Percentiles rank a stretch among this genome's conserved stretches.
Conservation (phyloP, 1,140 invertebrate species). For the Halesus radiatus region DNA sequence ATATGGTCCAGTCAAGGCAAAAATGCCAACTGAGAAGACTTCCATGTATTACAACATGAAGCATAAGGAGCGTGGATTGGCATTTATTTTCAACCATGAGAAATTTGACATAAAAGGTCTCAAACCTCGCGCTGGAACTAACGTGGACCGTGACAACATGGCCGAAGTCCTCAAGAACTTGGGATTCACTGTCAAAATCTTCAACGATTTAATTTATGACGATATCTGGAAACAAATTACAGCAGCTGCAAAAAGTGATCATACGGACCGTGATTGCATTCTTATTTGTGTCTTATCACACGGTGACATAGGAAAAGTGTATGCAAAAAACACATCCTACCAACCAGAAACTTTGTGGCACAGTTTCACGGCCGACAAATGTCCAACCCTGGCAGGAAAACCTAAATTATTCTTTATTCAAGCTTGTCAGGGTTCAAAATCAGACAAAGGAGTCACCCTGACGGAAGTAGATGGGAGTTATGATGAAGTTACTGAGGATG, state of each 20-base stretch:
- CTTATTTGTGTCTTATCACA: slow-evolving; percentile 88
- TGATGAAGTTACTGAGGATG: slow-evolving; percentile 59
- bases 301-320: slow-evolving; percentile 89
- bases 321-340: slow-evolving; percentile 88
- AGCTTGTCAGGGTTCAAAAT: slow-evolving; percentile 90
- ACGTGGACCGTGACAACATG: slow-evolving; percentile 80
- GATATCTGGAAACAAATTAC: slow-evolving; percentile 79
- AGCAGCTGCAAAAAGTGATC: slow-evolving; percentile 79
- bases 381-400: slow-evolving; percentile 90
- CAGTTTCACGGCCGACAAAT: slow-evolving; percentile 89
- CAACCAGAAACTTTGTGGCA: slow-evolving; percentile 87
- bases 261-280: slow-evolving; percentile 84
- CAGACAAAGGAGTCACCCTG: slow-evolving; percentile 80
- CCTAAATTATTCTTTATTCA: slow-evolving; percentile 95
- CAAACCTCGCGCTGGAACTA: slow-evolving; percentile 79
- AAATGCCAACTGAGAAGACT: slow-evolving; percentile 77
- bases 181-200: slow-evolving; percentile 81
- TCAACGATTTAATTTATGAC: slow-evolving; percentile 73
- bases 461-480: slow-evolving; percentile 81
- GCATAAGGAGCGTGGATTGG: slow-evolving; percentile 84
- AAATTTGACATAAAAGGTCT: slow-evolving; percentile 73
- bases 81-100: slow-evolving; percentile 95
- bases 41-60: slow-evolving; percentile 89
- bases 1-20: slow-evolving; percentile 58
- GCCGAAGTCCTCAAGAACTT: slow-evolving; percentile 75